Percentiles rank a stretch among this genome's conserved stretches.
Evolutionary conservation across 2,797 vertebrate species (phyloP).

Genomic region (Aselliscus stoliczkanus): DNA sequence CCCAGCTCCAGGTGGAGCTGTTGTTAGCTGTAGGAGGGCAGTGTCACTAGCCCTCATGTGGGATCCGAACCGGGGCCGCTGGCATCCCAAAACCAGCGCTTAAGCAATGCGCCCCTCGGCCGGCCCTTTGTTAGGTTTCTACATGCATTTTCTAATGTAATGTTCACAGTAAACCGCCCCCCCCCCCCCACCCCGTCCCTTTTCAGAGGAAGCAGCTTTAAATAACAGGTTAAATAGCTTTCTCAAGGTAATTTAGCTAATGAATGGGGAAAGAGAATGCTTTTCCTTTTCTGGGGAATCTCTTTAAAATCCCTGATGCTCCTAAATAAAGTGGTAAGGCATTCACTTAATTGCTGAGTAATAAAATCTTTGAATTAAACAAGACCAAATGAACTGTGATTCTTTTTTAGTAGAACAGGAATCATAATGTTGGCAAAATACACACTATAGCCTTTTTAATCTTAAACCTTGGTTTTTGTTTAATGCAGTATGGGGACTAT

Average conservation of each 20-base stretch:
- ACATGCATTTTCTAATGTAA: not conserved
- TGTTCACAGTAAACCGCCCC: not conserved
- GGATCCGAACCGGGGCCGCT: too few relatives aligned
- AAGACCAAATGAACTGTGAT: constrained; percentile 21
- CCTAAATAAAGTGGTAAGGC: constrained; percentile 35
- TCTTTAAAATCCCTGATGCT: constrained; percentile 43
- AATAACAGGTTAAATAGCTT: constrained; percentile 51
- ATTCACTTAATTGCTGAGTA: constrained; percentile 45
- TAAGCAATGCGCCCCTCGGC: too few relatives aligned
- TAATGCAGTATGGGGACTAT: not conserved
- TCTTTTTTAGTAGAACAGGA: not conserved
- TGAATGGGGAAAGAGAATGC: constrained; percentile 29
- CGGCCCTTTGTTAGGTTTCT: constrained; percentile 29
- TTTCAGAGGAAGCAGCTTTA: constrained; percentile 41
- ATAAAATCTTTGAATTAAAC: constrained; percentile 52
- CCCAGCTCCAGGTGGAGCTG: too few relatives aligned
- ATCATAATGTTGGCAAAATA: not conserved
- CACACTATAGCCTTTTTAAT: not conserved
- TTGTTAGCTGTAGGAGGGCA: too few relatives aligned
- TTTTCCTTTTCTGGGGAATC: not conserved
- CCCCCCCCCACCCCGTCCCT: too few relatives aligned
- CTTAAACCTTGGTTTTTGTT: not conserved
- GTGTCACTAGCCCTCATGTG: too few relatives aligned
- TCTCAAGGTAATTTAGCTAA: constrained; percentile 51
- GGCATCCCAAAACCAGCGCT: too few relatives aligned